Conservation (phyloP, 2,888 invertebrate species). For the Cheilosia soror region DNA sequence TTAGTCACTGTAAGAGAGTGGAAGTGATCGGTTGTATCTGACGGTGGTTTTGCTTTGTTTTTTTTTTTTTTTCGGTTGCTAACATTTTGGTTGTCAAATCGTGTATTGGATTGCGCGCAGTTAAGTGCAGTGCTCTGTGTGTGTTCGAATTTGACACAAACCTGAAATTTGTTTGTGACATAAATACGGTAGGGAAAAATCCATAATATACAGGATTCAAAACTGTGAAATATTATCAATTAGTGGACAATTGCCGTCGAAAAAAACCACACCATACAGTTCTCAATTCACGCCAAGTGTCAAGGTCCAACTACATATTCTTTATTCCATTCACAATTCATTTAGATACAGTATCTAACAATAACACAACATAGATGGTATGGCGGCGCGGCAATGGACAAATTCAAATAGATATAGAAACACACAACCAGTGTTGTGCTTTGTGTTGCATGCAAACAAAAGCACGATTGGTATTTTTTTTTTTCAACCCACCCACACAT, state of each 20-base stretch:
- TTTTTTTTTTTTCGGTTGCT: background rate
- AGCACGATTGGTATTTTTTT: background rate
- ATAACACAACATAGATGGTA: conserved; percentile 1
- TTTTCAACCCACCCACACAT: background rate
- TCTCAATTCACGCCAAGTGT: conserved; percentile 62
- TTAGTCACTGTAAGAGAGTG: conserved; percentile 65
- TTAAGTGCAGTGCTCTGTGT: conserved; percentile 35
- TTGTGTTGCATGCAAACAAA: conserved; percentile 16
- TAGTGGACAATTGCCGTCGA: conserved; percentile 46
- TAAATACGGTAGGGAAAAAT: conserved; percentile 59
- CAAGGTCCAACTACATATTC: conserved; percentile 66
- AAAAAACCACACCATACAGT: conserved; percentile 35
- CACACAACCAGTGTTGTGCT: background rate
- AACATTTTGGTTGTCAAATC: conserved; percentile 9
- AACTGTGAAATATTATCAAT: conserved; percentile 39
- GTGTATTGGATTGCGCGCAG: conserved; percentile 59
- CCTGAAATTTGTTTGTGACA: background rate
- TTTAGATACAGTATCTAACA: conserved; percentile 62
- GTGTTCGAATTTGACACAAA: conserved; percentile 31
- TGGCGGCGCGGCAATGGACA: conserved; percentile 24
- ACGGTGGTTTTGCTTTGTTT: background rate
- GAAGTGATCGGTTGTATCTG: conserved; percentile 65
- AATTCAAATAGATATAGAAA: conserved; percentile 19
- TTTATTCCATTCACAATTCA: conserved; percentile 68
- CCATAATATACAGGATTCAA: conserved; percentile 21